phyloP scores from a whole-genome alignment of 2,113 vertebrate genomes.

The Rhinoptilus africanus region DNA sequence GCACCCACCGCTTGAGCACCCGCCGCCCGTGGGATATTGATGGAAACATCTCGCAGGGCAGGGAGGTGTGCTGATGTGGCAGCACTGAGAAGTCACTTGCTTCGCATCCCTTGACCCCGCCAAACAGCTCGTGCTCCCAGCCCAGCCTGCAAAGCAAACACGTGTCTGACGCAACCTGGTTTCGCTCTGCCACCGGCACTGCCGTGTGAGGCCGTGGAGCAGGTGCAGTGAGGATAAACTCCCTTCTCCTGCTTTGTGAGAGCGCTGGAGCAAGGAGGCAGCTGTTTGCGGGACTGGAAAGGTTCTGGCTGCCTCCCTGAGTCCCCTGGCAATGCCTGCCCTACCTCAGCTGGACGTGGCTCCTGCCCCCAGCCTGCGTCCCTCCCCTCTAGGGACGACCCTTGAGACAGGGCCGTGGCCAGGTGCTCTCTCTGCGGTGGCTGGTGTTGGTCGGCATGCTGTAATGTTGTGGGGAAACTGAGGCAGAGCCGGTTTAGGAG shows the following conservation, averaged over 20 bases:
- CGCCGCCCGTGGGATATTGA: fast-evolving
- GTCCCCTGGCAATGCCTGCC: background rate
- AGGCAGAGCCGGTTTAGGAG: background rate
- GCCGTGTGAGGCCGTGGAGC: background rate
- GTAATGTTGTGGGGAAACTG: background rate
- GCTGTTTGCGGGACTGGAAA: background rate
- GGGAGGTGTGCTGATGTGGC: background rate
- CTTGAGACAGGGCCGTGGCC: fast-evolving
- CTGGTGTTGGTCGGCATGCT: background rate
- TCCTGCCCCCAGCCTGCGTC: background rate
- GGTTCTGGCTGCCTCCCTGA: background rate
- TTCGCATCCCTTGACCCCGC: background rate
- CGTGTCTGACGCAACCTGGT: background rate
- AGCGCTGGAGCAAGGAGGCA: background rate
- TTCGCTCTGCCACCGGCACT: background rate
- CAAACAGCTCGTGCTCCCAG: background rate
- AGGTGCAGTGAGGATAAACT: background rate
- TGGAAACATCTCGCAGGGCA: background rate
- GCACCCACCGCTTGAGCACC: fast-evolving
- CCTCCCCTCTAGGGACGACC: fast-evolving
- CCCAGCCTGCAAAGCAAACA: constrained; percentile 64
- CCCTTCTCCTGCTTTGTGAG: background rate
- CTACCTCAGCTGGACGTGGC: background rate
- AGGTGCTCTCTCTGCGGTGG: background rate
- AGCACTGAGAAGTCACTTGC: background rate